Conservation (phyloP, 2,113 vertebrate species). For the Pardalotus punctatus region DNA sequence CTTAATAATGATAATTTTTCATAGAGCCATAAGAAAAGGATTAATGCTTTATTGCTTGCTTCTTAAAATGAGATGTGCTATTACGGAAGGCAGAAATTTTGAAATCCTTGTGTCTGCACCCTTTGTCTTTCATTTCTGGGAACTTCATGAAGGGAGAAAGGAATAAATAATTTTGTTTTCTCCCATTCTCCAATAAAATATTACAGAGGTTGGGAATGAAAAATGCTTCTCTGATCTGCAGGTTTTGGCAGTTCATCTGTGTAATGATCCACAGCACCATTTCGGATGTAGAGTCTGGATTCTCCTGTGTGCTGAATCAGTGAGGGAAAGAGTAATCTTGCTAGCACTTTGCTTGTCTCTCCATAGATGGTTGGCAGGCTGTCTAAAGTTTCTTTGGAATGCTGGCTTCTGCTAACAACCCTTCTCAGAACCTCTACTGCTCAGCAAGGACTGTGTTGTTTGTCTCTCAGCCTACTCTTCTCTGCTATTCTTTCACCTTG, state of each 20-base stretch:
- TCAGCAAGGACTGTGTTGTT: not conserved
- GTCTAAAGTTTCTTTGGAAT: not conserved
- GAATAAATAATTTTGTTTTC: not conserved
- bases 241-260: not conserved
- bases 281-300: constrained; percentile 10
- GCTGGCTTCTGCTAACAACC: not conserved
- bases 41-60: not conserved
- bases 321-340: not conserved
- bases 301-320: not conserved
- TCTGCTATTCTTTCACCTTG: not conserved
- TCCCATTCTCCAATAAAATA: not conserved
- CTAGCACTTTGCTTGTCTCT: not conserved
- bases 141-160: not conserved
- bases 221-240: not conserved
- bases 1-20: not conserved
- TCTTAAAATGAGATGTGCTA: not conserved
- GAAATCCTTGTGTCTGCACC: not conserved
- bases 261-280: not conserved
- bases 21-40: not conserved
- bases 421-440: not conserved
- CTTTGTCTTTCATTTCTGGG: not conserved
- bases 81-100: not conserved
- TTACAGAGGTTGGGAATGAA: not conserved
- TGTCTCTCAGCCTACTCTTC: not conserved
- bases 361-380: not conserved